Percentiles rank a stretch among this genome's conserved stretches.
These are phyloP conservation scores for Drosophila niveifrons DNA, from an alignment of 2,888 invertebrate genomes.

Conservation along the genomic window DNA sequence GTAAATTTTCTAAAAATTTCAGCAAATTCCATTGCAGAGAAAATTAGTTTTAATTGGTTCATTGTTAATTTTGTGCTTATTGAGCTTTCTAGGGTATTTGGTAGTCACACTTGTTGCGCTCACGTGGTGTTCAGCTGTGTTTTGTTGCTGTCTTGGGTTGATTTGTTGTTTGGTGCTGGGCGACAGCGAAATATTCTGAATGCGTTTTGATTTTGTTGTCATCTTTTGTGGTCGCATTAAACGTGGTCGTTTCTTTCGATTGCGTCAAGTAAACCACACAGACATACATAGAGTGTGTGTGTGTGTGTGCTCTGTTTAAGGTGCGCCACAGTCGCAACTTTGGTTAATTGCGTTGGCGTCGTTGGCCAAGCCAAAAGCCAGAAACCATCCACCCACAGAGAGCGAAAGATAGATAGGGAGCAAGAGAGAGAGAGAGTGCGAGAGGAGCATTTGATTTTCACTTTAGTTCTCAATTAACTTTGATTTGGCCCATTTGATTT, in stretches of 20 bases:
- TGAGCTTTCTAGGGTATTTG: conserved; percentile 4
- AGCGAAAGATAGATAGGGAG: not conserved
- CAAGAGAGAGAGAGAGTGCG: conserved; percentile 6
- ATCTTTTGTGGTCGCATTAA: conserved; percentile 58
- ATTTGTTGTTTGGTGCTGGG: conserved; percentile 29
- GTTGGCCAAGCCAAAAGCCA: conserved; percentile 48
- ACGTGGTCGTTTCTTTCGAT: conserved; percentile 54
- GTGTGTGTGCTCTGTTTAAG: conserved; percentile 51
- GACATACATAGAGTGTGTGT: conserved; percentile 29
- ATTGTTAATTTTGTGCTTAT: too few relatives aligned
- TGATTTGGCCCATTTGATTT: conserved; percentile 80
- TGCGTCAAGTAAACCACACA: conserved; percentile 70
- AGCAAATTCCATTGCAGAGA: not conserved
- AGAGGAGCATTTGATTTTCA: conserved; percentile 74
- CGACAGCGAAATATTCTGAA: conserved; percentile 42
- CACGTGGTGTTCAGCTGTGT: not conserved
- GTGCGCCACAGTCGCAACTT: conserved; percentile 70
- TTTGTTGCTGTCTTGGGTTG: conserved; percentile 19
- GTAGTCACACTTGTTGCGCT: not conserved
- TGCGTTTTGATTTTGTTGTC: conserved; percentile 65
- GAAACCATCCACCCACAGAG: conserved; percentile 18
- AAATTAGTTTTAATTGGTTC: not conserved
- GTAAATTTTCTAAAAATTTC: not conserved
- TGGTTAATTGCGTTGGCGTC: conserved; percentile 78
- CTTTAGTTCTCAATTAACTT: conserved; percentile 83